Evolutionary conservation across 2,888 invertebrate species (phyloP).

Genomic region (Agelastica alni): DNA sequence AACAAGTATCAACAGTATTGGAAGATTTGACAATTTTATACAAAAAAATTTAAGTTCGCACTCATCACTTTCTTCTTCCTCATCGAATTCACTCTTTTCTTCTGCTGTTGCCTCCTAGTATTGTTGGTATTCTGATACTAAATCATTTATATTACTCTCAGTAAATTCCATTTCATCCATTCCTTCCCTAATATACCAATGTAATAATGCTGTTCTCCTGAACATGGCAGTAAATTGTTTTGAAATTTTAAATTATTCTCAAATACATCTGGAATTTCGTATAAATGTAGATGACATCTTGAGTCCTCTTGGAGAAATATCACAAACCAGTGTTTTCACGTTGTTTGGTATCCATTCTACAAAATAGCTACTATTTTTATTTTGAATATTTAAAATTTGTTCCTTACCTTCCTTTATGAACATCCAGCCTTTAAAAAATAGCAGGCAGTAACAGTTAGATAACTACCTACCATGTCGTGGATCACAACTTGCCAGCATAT

Average conservation of each 20-base stretch:
- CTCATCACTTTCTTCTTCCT: constrained; percentile 74
- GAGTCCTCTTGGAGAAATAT: constrained; percentile 88
- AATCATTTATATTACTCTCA: constrained; percentile 95
- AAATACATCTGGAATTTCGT: constrained; percentile 91
- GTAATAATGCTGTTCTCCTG: constrained; percentile 94
- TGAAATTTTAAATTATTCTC: constrained; percentile 89
- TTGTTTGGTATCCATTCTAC: constrained; percentile 95
- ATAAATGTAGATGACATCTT: constrained; percentile 96
- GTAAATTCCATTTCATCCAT: constrained; percentile 99
- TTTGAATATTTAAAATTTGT: constrained; percentile 93
- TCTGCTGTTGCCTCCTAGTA: constrained; percentile 90
- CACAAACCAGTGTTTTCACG: constrained; percentile 91
- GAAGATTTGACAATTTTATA: no score
- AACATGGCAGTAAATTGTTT: constrained; percentile 96
- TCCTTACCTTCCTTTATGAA: constrained; percentile 90
- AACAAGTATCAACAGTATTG: no score
- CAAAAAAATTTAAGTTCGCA: constrained; percentile 63
- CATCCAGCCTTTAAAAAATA: constrained; percentile 89
- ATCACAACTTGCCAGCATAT: constrained; percentile 97
- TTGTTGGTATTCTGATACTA: constrained; percentile 93
- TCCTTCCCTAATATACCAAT: constrained; percentile 92
- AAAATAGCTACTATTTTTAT: constrained; percentile 90
- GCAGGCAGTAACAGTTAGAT: constrained; percentile 88
- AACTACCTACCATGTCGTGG: constrained; percentile 90
- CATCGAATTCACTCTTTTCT: constrained; percentile 81